Evolutionary conservation across 1,140 invertebrate species (phyloP).

Genomic region (Wiebesia pumilae): DNA sequence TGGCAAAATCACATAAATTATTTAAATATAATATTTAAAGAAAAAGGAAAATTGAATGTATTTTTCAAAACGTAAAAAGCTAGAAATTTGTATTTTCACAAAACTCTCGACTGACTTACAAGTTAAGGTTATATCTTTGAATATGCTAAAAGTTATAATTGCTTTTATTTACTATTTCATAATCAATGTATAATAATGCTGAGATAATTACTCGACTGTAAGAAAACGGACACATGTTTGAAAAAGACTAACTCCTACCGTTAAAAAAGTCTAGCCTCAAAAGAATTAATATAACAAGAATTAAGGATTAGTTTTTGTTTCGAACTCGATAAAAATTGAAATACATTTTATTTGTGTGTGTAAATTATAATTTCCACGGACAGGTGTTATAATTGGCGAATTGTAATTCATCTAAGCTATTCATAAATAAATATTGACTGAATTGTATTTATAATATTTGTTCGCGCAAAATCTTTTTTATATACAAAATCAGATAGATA

Average conservation of each 20-base stretch:
- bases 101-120: not conserved
- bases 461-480: no score
- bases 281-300: not conserved
- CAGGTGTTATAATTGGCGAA: not conserved
- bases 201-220: not conserved
- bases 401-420: not conserved
- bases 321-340: not conserved
- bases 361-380: not conserved
- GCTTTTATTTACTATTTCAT: not conserved
- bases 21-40: not conserved
- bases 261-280: not conserved
- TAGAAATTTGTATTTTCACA: not conserved
- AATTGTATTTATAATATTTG: not conserved
- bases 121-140: not conserved
- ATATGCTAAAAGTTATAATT: not conserved
- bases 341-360: not conserved
- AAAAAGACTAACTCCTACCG: not conserved
- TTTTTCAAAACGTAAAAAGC: not conserved
- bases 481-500: no score
- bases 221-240: not conserved
- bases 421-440: not conserved
- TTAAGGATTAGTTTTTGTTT: not conserved
- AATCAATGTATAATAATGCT: not conserved
- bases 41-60: no score
- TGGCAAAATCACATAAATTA: not conserved